A percentile compares a stretch with the other conserved stretches of the same genome.
These are phyloP conservation scores for Molossus molossus DNA, from an alignment of 2,797 vertebrate genomes.

Conservation along the genomic window DNA sequence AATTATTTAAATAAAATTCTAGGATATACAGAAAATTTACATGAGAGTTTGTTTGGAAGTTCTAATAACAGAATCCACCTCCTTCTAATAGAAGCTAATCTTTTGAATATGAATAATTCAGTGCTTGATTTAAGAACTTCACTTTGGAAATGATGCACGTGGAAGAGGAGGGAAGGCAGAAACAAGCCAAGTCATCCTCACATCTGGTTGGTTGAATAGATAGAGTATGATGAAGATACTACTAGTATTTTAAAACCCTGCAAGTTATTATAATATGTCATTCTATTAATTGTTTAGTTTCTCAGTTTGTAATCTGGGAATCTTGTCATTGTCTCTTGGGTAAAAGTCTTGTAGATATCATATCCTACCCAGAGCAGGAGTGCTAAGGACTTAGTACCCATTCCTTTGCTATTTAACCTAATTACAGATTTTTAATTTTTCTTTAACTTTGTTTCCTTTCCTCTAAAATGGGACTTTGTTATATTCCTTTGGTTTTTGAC, in stretches of 20 bases:
- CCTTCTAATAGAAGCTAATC: neutral
- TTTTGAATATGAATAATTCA: slow-evolving; percentile 36
- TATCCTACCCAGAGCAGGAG: neutral
- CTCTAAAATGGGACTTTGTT: neutral
- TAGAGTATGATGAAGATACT: neutral
- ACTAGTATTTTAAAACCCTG: neutral
- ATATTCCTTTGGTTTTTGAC: neutral
- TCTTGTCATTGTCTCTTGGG: slow-evolving; percentile 20
- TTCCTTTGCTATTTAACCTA: neutral
- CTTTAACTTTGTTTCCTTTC: neutral
- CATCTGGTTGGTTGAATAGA: neutral
- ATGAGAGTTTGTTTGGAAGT: neutral
- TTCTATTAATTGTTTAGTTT: neutral
- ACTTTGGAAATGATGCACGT: slow-evolving; percentile 20
- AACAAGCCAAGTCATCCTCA: slow-evolving; percentile 18
- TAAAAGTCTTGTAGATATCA: neutral
- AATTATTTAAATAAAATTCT: slow-evolving; percentile 52
- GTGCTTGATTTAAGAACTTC: neutral
- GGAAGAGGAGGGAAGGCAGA: neutral
- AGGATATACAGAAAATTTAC: neutral
- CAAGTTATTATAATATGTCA: neutral
- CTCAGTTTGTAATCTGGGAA: slow-evolving; percentile 2
- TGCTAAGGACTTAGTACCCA: neutral
- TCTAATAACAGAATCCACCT: neutral
- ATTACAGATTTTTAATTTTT: slow-evolving; percentile 26